Evolutionary conservation across 2,113 vertebrate genomes (phyloP), one percentile per base, ranked within the genome.

Genomic region (Cyprinodon variegatus): DNA sequence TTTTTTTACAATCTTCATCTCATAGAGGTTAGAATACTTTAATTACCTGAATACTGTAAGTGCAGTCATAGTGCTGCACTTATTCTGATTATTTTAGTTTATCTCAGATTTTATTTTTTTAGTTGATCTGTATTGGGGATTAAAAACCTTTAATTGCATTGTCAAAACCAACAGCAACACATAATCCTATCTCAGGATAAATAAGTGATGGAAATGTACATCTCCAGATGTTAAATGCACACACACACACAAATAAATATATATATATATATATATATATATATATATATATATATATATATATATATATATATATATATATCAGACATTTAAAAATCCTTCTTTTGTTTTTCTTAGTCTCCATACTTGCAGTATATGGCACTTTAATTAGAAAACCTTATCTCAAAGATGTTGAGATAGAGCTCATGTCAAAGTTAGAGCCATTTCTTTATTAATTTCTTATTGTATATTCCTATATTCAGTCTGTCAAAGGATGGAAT

Each of bases 341-440:
- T 65, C 80, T 50, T 50, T 69, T 72, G 69, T 85, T 81, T 78
- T 76, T 78, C 73, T 86, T 75, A 66, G 72, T 68, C 85, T 82
- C 81, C 72, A 85, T 72, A 81, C 81, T 90, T 83, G 86, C 70
- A 85, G 80, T 82, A n/a, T 57, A 41, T 93, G 93, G 93, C 94
- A 94, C 93, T 94, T 94, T 95, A 94, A 95, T 95, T 95, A 94
- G 89, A 84, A 82, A 78, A 74, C 73, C 91, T 92, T 93, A 94
- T 94, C 91, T 91, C 93, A 93, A 92, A 88, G 94, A 94, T 93
- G 90, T 87, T 82, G 70, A 90, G 93, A 94, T 94, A 92, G 84
- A 89, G 86, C 86, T 85, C 62, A 17, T 77, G 88, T 93, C 91
- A 93, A 86, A 92, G 90, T 93, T 91, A 90, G 86, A 93, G 80